Base-by-base conservation (phyloP, 2,797 vertebrate genomes). In the Malurus leucopterus region DNA sequence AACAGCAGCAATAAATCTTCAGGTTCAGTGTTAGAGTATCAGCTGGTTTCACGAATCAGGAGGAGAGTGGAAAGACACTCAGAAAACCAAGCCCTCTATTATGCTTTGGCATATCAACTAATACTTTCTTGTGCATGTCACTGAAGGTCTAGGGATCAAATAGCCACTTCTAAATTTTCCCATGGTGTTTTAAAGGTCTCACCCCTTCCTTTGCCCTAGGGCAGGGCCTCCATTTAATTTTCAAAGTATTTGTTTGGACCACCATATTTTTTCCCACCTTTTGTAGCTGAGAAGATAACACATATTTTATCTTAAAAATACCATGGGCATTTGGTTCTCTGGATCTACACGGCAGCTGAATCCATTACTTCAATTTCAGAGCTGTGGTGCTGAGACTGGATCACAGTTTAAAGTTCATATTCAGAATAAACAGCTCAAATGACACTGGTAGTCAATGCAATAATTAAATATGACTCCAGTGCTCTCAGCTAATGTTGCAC, bases 381-480 rank as follows among this genome's bases (percentile, higher is more conserved):
- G 21, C 74, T 51, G 50, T 23, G 26, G 47, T 15, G 17, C 57
- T 85, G 43, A 23, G 40, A 43, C 83, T 86, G 57, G 47, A 87
- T 73, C 49, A 34, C 23, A 36, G 41, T 8, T 93, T 94, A 89
- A 95, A 95, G 86, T 95, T 96, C 86, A 76, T 88, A 91, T 93
- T 77, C 59, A 93, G 44, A 91, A 86, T 88, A 95, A 94, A 91
- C 94, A 94, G 63, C 62, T 95, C 94, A 70, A 76, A 88, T 91
- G 54, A 58, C 57, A 85, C 81, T 63, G 38, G 34, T 88, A 65
- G 69, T 76, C 89, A 88, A 86, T 82, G 20, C 74, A 40, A 30
- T 86, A 84, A 91, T 92, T 87, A 94, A 94, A 90, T 84, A 78
- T 90, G 85, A 91, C 92, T 91, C 78, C 91, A 34, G 49, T 43